Evolutionary conservation across 2,113 vertebrate genomes (phyloP), one percentile per base, ranked within the genome.

Genomic region (Aphelocoma coerulescens): DNA sequence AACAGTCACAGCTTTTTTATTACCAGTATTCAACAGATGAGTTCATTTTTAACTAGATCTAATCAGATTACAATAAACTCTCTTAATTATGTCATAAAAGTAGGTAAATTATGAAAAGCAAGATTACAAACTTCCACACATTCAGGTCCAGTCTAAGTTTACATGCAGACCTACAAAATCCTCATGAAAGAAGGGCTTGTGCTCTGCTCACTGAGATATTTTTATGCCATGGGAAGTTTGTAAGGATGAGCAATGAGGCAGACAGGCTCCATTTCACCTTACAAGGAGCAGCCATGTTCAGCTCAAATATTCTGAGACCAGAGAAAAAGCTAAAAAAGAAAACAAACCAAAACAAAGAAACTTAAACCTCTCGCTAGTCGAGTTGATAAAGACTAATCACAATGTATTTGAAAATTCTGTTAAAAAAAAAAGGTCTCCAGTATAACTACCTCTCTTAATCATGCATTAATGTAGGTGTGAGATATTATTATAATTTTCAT

Each of bases 21-120:
- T 95, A 69, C 41, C 37, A 80, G 6, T 69, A 26, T 94, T 91
- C 93, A 97, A 93, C 23, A 94, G 51, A 88, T 81, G 24, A 89
- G 43, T 93, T 97, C 19, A 59, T 92, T 87, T 93, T 95, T 95
- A 95, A 92, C 44, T 72, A 71, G 73, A 68, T 78, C 55, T 95
- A 95, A 91, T 90, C 78, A 78, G 75, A 83, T 95, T 91, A 90
- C 16, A 93, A 61, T 80, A 81, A 44, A 89, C 28, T 91, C 9
- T 72, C 33, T 88, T 97, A 94, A 85, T 85, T 91, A 49, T 93
- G 9, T 91, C 79, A 58, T 89, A 74, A 88, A 95, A 93, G 35
- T 58, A n/a, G 9, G 41, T 73, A 33, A 95, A 91, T 95, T 67
- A 74, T 80, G 65, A 89, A 95, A 79, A 74, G 7, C 61, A 89